Percentiles rank a stretch among this genome's conserved stretches.
phyloP scores from a whole-genome alignment of 1,140 invertebrate genomes.

The Drosophila arizonae region DNA sequence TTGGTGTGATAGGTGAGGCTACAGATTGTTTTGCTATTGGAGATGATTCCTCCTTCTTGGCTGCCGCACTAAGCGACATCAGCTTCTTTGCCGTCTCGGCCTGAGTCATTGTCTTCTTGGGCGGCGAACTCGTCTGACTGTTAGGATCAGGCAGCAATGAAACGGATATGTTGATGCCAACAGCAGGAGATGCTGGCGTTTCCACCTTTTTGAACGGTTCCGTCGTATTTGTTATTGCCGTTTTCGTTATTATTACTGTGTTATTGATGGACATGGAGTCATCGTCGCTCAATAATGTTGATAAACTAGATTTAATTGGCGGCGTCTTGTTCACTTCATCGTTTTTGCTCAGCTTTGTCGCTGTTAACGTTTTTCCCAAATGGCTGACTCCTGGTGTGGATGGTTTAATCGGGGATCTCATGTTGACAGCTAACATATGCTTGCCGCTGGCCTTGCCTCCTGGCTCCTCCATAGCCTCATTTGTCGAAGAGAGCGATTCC shows the following conservation, averaged over 20 bases:
- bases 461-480: background rate
- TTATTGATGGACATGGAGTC: background rate
- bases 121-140: background rate
- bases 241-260: slow-evolving; percentile 40
- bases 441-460: background rate
- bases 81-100: slow-evolving; percentile 18
- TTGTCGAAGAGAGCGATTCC: background rate
- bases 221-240: background rate
- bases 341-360: background rate
- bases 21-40: background rate
- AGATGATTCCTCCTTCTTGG: background rate
- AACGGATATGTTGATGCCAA: slow-evolving; percentile 40
- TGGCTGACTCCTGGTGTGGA: background rate
- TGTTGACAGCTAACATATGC: background rate
- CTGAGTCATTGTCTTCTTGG: slow-evolving; percentile 20
- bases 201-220: slow-evolving; percentile 9
- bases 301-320: slow-evolving; percentile 1
- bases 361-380: background rate
- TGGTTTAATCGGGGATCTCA: background rate
- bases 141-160: slow-evolving; percentile 16
- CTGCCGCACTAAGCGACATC: background rate
- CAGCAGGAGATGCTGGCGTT: background rate
- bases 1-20: no score
- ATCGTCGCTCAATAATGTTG: background rate
- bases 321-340: background rate